Base-by-base conservation (phyloP, 2,113 vertebrate genomes). In the Hyaena hyaena region DNA sequence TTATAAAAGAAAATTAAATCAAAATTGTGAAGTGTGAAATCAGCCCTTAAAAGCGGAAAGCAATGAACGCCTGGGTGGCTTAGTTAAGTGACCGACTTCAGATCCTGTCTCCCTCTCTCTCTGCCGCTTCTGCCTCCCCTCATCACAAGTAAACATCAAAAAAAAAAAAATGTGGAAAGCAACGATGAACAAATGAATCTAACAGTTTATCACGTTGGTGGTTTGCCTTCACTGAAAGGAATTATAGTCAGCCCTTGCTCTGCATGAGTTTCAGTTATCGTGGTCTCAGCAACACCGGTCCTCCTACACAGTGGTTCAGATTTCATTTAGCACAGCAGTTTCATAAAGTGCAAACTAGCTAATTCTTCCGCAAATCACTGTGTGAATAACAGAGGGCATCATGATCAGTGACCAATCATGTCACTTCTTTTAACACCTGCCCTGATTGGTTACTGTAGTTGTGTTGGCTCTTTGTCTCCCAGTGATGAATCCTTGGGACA, bases 291-390 rank as follows among this genome's bases (percentile, higher is more conserved):
- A 39, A 58, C 45, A 50, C 15, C 3, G 3, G 35, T 11, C 89
- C n/a, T 11, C 63, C 48, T 63, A 55, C 1, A n/a, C 10, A 10
- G 2, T 39, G 63, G 50, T 94, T 97, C 39, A 74, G 1, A 89
- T 96, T 95, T 81, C 55, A 68, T 21, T 74, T 77, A 73, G 94
- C 50, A 71, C 39, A 81, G 53, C 80, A 80, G 3, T 73, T 97
- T 55, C 31, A 48, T 79, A 17, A 85, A 73, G 69, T 12, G 35
- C 24, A 73, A 45, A 95, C 69, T 58, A 31, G 68, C 53, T 88
- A 31, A 33, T 83, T 55, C 31, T 39, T n/a, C 28, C 84, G 45
- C 23, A 71, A 4, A 55, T 84, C 53, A 85, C 35, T 65, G 33
- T 92, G 23, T 71, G 63, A 87, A 71, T 73, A 93, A 58, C 81